These are phyloP conservation scores for Holotrichia oblita DNA, from an alignment of 1,140 invertebrate species.

Conservation along the genomic window DNA sequence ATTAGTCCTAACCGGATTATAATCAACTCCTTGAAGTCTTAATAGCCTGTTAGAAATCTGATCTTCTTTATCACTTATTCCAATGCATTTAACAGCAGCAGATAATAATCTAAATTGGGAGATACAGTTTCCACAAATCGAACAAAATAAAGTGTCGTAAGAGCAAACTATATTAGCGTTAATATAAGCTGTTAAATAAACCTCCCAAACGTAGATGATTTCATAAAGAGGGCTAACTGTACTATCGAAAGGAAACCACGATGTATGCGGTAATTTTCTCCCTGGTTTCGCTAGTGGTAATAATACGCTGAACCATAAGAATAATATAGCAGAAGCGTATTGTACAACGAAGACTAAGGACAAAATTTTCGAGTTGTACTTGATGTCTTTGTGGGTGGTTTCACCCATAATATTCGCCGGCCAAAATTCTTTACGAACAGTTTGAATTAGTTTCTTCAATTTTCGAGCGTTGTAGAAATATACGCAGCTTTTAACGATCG, in stretches of 20 bases:
- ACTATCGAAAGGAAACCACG: not conserved
- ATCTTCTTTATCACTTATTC: not conserved
- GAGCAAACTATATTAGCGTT: not conserved
- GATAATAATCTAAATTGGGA: not conserved
- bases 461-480: not conserved
- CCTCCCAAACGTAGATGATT: not conserved
- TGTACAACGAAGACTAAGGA: not conserved
- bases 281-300: not conserved
- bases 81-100: not conserved
- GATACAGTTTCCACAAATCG: constrained; percentile 8
- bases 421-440: not conserved
- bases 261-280: not conserved
- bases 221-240: not conserved
- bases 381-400: not conserved
- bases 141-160: not conserved
- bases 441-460: not conserved
- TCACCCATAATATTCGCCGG: not conserved
- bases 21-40: not conserved
- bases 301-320: not conserved
- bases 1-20: not conserved
- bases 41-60: not conserved
- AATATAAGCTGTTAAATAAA: constrained; percentile 3
- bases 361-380: not conserved
- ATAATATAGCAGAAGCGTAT: not conserved
- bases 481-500: not conserved